Base-by-base conservation (phyloP, 92 coral and sea anemone genomes). In the Epizoanthus rinbou region DNA sequence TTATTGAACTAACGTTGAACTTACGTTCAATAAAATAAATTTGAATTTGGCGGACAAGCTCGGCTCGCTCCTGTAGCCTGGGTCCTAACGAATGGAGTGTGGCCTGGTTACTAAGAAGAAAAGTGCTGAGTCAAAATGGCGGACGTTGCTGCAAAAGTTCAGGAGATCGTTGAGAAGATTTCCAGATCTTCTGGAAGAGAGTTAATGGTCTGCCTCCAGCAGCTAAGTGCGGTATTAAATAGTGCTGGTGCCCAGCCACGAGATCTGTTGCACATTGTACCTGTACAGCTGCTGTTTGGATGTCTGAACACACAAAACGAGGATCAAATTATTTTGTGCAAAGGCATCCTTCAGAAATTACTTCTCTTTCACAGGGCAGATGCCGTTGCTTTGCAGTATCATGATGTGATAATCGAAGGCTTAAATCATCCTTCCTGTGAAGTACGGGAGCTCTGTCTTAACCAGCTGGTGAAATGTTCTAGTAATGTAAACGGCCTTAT, bases 381-480 rank as follows among this genome's bases (percentile, higher is more conserved):
- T 39, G 90, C 91, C 2, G 53, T 90, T 57, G 88, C 89, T 2
- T 84, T 84, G 28, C 90, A 94, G 71, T 89, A 94, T 84, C 93
- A 89, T 84, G 99, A 92, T 73, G 90, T 84, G 64, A 94, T 93
- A 17, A 88, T 97, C 64, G 97, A 97, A 79, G 99, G 99, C 66
- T 41, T 97, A 79, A 97, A 94, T 72, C 97, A 97, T 64, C 97
- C 99, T 17, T 86, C 91, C 8, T 80, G 85, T 85, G 97, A 92
- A 54, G 95, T 94, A 58, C 92, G 99, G 37, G 98, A 94, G 79
- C 80, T 97, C 74, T 94, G 99, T 83, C 75, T 97, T 64, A 70
- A 84, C 63, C 96, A 97, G 79, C 85, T 94, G 28, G 99, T 90
- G 25, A 83, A 95, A 17, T 97, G 95, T 68, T 95, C 95, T 1